These are phyloP conservation scores for Macrosteles quadrilineatus DNA, from an alignment of 1,140 invertebrate species.

Conservation along the genomic window DNA sequence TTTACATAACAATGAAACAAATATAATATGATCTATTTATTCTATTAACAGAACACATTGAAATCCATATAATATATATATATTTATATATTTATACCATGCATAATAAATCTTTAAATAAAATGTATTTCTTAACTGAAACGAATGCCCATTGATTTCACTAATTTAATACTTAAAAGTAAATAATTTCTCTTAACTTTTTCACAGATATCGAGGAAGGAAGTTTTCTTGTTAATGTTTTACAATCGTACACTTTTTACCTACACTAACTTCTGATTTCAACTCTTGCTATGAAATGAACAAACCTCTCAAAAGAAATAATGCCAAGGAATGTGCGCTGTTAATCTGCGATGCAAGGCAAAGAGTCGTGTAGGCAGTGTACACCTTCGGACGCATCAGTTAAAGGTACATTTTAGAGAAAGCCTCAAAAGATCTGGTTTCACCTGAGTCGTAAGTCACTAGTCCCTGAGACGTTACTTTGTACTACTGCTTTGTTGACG, in stretches of 20 bases:
- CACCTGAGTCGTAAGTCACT: conserved; percentile 1
- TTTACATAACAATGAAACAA: conserved; percentile 27
- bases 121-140: conserved; percentile 25
- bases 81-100: conserved; percentile 29
- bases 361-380: background rate
- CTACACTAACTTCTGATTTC: background rate
- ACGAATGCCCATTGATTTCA: conserved; percentile 31
- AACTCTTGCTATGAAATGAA: too few species aligned
- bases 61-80: conserved; percentile 23
- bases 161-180: conserved; percentile 22
- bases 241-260: conserved; percentile 2
- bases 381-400: background rate
- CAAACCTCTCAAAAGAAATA: too few species aligned
- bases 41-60: conserved; percentile 25
- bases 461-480: conserved; percentile 13
- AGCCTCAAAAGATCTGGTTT: background rate
- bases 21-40: conserved; percentile 26
- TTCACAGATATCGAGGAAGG: conserved; percentile 19
- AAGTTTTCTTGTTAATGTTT: background rate
- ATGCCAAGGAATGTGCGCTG: background rate
- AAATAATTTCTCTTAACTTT: conserved; percentile 28
- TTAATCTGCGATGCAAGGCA: background rate
- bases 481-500: background rate
- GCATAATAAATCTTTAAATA: conserved; percentile 30
- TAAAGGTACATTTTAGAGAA: background rate